Conservation (phyloP, 2,797 vertebrate genomes). For the Gila robusta region DNA sequence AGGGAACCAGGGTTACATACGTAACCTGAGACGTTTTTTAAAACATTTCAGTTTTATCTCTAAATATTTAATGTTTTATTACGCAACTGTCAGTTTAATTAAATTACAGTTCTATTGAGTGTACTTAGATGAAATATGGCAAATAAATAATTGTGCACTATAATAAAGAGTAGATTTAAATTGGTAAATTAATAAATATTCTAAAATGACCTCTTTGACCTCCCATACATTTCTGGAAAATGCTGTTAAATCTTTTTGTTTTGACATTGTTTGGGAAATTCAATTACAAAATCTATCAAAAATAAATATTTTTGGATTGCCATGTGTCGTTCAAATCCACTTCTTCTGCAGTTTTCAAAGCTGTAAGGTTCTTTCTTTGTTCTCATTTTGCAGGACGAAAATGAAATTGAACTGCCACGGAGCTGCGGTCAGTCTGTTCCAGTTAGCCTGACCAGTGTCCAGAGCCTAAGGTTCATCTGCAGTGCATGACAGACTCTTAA, state of each 20-base stretch:
- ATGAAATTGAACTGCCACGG: conserved; percentile 5
- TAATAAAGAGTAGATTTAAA: background rate
- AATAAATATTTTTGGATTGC: background rate
- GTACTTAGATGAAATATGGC: background rate
- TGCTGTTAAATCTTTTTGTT: background rate
- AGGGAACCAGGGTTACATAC: too few species aligned
- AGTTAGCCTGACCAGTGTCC: conserved; percentile 26
- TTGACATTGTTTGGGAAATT: background rate
- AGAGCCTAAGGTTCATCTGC: conserved; percentile 33
- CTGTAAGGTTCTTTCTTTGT: background rate
- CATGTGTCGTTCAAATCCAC: background rate
- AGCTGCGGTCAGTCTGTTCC: conserved; percentile 11
- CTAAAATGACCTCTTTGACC: background rate
- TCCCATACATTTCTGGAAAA: too few species aligned
- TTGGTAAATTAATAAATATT: background rate
- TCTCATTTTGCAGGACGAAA: background rate
- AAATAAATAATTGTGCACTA: background rate
- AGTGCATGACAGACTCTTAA: conserved; percentile 44
- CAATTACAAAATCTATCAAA: background rate
- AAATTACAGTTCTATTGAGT: background rate
- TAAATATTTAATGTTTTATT: background rate
- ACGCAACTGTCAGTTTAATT: background rate
- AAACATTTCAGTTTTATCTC: background rate
- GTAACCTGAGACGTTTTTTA: background rate
- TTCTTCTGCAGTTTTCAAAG: background rate